Evolutionary conservation across 2,888 invertebrate species (phyloP).

Genomic region (Andricus quercusramuli): DNA sequence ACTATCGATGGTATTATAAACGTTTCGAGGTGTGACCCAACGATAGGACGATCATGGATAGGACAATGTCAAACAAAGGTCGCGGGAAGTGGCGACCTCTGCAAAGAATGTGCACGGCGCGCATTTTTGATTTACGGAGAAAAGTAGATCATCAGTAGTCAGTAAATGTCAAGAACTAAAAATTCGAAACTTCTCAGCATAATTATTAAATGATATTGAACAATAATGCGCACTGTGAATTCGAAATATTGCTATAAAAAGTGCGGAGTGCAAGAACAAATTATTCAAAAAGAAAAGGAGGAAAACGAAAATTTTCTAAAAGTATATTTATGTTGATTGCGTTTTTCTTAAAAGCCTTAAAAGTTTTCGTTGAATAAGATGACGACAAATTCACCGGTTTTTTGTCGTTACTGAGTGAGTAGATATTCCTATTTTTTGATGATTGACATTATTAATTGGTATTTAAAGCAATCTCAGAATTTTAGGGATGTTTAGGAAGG

Average conservation of each 20-base stretch:
- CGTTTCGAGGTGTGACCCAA: slow-evolving; percentile 32
- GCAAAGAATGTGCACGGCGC: slow-evolving; percentile 51
- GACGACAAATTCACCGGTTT: neutral
- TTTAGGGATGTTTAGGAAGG: too few species aligned
- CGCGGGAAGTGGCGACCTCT: slow-evolving; percentile 70
- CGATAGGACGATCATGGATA: slow-evolving; percentile 55
- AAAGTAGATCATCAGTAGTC: neutral
- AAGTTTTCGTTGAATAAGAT: neutral
- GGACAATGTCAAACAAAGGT: slow-evolving; percentile 75
- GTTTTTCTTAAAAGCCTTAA: neutral
- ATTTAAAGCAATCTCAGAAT: too few species aligned
- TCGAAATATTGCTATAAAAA: neutral
- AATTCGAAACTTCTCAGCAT: neutral
- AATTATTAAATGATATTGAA: too few species aligned
- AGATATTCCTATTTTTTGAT: too few species aligned
- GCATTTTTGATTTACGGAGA: slow-evolving; percentile 53
- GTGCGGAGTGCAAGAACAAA: neutral
- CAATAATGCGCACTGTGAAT: neutral
- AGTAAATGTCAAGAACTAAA: neutral
- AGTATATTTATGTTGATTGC: neutral
- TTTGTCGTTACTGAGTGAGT: too few species aligned
- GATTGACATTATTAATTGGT: too few species aligned
- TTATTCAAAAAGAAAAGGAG: neutral
- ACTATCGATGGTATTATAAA: too few species aligned
- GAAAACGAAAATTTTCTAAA: neutral